These are phyloP conservation scores for Pseudomyrmex flavicornis DNA, from an alignment of 1,140 invertebrate genomes.

Conservation along the genomic window DNA sequence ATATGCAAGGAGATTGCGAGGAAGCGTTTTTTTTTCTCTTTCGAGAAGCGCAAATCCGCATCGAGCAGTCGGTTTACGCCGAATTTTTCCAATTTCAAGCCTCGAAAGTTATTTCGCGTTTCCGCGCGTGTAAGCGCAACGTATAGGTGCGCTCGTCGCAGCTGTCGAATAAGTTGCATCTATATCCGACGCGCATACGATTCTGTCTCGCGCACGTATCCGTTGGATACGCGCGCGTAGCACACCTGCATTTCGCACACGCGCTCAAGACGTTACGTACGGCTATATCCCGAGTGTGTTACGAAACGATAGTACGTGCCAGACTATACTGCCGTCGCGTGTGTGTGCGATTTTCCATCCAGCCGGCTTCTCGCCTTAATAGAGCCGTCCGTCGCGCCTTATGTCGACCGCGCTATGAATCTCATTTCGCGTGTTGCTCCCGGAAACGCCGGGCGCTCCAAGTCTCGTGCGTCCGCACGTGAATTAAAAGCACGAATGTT, in stretches of 20 bases:
- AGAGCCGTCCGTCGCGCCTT: constrained; percentile 27
- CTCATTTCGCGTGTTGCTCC: constrained; percentile 25
- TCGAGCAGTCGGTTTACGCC: constrained; percentile 15
- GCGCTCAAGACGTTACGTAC: not conserved
- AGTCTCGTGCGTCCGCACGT: no score
- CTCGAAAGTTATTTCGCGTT: constrained; percentile 41
- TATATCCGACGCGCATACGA: constrained; percentile 34
- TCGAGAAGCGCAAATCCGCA: not conserved
- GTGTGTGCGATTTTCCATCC: constrained; percentile 43
- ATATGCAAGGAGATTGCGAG: constrained; percentile 17
- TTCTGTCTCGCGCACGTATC: not conserved
- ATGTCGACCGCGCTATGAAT: constrained; percentile 44
- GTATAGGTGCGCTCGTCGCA: constrained; percentile 17
- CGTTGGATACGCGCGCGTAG: not conserved
- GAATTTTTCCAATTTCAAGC: constrained; percentile 51
- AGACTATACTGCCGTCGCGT: not conserved
- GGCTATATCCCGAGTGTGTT: not conserved
- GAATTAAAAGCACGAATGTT: no score
- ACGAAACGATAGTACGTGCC: constrained; percentile 41
- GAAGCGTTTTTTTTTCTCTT: not conserved
- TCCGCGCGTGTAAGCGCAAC: constrained; percentile 25
- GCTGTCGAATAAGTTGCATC: constrained; percentile 53
- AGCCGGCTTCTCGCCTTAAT: constrained; percentile 44
- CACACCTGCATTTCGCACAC: constrained; percentile 21
- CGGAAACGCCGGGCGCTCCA: not conserved